A percentile compares a stretch with the other conserved stretches of the same genome.
Conservation (phyloP, 2,113 vertebrate genomes). For the Plectropomus leopardus region DNA sequence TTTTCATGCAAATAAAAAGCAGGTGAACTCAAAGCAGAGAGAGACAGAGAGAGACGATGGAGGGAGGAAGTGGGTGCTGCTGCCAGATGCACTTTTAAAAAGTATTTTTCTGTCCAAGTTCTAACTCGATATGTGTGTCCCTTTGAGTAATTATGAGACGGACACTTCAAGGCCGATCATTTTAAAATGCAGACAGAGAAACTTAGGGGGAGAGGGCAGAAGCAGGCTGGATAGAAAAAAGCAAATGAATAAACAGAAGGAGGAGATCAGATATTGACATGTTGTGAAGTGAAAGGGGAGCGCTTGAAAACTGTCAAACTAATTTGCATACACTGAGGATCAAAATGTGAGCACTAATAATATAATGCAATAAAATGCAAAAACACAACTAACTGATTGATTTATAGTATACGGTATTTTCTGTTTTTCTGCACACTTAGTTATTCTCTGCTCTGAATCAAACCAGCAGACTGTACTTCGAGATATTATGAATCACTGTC, state of each 20-base stretch:
- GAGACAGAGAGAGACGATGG: not conserved
- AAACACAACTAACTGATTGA: not conserved
- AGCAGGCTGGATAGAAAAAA: not conserved
- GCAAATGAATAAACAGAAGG: not conserved
- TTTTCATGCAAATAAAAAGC: slow-evolving; percentile 27
- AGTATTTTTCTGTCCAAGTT: not conserved
- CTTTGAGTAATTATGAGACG: slow-evolving; percentile 7
- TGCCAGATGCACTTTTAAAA: not conserved
- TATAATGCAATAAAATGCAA: not conserved
- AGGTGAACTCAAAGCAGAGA: not conserved
- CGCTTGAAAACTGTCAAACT: not conserved
- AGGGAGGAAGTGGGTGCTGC: not conserved
- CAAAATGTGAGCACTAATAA: not conserved
- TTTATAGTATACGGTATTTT: not conserved
- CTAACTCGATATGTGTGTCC: not conserved
- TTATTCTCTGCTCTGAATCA: not conserved
- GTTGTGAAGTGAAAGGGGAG: not conserved
- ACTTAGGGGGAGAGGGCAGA: not conserved
- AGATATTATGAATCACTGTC: not conserved
- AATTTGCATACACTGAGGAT: not conserved
- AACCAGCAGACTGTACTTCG: not conserved
- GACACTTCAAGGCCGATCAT: slow-evolving; percentile 5
- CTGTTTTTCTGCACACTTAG: not conserved
- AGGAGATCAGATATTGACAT: not conserved
- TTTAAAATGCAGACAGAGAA: slow-evolving; percentile 19